Percentiles rank a stretch among this genome's conserved stretches.
These are phyloP conservation scores for Caenorhabditis sp. DNA, from an alignment of 2,888 invertebrate species.

Conservation along the genomic window DNA sequence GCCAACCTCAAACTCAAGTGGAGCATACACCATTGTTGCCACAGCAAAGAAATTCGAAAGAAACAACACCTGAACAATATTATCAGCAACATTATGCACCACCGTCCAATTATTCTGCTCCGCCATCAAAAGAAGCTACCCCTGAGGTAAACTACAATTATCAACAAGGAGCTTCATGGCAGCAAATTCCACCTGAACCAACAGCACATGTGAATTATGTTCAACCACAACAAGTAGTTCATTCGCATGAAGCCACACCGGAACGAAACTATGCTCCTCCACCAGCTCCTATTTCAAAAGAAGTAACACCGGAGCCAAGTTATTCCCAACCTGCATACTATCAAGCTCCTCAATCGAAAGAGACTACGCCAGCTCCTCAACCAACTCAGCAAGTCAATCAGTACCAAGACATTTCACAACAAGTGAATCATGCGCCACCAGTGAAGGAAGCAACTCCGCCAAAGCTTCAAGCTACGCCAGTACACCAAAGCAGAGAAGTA, in stretches of 20 bases:
- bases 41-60: background rate
- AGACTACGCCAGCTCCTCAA: too few relatives aligned
- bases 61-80: background rate
- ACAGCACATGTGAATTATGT: background rate
- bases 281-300: background rate
- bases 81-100: background rate
- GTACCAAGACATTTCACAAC: too few relatives aligned
- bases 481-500: background rate
- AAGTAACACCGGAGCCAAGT: background rate
- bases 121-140: background rate
- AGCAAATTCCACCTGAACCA: too few relatives aligned
- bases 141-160: background rate
- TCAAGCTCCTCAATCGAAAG: background rate
- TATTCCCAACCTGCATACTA: background rate
- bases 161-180: background rate
- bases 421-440: too few relatives aligned
- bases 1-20: slow-evolving; percentile 8
- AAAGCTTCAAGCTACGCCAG: slow-evolving; percentile 6
- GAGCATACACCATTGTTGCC: background rate
- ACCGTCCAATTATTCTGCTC: background rate
- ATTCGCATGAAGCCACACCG: too few relatives aligned
- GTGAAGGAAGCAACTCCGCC: too few relatives aligned
- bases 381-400: too few relatives aligned
- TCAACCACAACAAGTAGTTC: background rate
- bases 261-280: too few relatives aligned